Evolutionary conservation across 64 coral and sea anemone species (phyloP), one percentile per base, ranked within the genome.

Genomic region (Stylophora pistillata): DNA sequence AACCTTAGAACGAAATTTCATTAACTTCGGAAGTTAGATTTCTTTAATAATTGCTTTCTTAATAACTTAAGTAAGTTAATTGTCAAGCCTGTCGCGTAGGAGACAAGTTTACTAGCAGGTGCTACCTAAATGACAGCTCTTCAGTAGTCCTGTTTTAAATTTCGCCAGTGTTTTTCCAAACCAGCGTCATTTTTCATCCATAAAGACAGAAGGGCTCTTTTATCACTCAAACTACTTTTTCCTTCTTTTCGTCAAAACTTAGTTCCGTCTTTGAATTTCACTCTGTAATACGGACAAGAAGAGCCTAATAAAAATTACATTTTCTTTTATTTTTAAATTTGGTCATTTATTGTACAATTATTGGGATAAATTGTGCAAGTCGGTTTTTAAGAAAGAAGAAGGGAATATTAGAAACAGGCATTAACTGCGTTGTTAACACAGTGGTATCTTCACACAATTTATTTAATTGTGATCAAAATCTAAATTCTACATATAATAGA

Each of bases 51-150:
- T 83, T 83, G 80, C 34, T 83, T 83, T 83, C 80, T 69, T 83
- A 83, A 69, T 83, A 83, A 83, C 80, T 83, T 83, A 83, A 83
- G 80, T 83, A 83, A 83, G 80, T 83, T 83, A 62, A 69, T 33
- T 83, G 80, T 83, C 80, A 83, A 33, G 53, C 15, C 33, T 64
- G 80, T 83, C 80, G 58, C 60, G 61, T 5, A 62, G 16, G 47
- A 83, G 80, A 83, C 61, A 83, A 69, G 30, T 69, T 83, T 66
- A 10, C 37, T 9, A 64, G 80, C 80, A 83, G 80, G 80, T 83
- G 80, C 80, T 21, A 47, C 3, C 10, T 26, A 32, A 2, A 52
- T 53, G 58, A 62, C 77, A 41, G 53, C 11, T 69, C 14, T n/a
- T 83, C 68, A 32, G 37, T 4, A 47, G 52, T 30, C 68, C 60